Conservation (phyloP, 1,140 invertebrate species). For the Pseudobourletiella spinata region DNA sequence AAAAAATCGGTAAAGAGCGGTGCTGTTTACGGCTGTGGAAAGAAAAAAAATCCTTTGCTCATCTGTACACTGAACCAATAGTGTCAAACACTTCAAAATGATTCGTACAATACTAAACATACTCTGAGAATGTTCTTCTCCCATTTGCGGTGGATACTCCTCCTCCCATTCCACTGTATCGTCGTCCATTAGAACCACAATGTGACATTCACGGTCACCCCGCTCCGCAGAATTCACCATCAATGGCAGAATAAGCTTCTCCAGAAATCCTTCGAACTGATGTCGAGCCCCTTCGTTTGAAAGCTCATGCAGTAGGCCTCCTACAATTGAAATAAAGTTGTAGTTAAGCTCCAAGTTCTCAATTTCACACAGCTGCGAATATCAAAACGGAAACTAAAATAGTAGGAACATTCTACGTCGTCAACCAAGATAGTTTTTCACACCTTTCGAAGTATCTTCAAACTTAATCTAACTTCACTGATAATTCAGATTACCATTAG, state of each 20-base stretch:
- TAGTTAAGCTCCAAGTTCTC: too few species aligned
- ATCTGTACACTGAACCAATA: not conserved
- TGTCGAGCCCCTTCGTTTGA: constrained; percentile 96
- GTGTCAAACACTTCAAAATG: too few species aligned
- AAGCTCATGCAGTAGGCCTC: constrained; percentile 91
- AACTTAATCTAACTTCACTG: too few species aligned
- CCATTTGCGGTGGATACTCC: constrained; percentile 97
- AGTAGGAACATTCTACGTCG: too few species aligned
- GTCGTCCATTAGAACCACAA: constrained; percentile 91
- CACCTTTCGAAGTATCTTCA: too few species aligned
- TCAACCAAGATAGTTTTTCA: too few species aligned
- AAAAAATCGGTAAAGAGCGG: constrained; percentile 93
- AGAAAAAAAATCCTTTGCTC: constrained; percentile 17
- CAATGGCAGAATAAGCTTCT: constrained; percentile 86
- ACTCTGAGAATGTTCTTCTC: constrained; percentile 96
- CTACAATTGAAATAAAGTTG: constrained; percentile 44
- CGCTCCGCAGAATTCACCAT: constrained; percentile 93
- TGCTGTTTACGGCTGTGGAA: constrained; percentile 73
- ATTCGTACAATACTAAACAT: too few species aligned
- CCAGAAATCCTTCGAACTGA: constrained; percentile 93
- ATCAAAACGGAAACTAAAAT: too few species aligned
- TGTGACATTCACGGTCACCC: constrained; percentile 79
- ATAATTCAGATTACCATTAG: too few species aligned
- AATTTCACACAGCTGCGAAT: too few species aligned
- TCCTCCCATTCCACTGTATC: constrained; percentile 98